phyloP scores from a whole-genome alignment of 2,888 invertebrate species.

The Stramonita haemastoma region DNA sequence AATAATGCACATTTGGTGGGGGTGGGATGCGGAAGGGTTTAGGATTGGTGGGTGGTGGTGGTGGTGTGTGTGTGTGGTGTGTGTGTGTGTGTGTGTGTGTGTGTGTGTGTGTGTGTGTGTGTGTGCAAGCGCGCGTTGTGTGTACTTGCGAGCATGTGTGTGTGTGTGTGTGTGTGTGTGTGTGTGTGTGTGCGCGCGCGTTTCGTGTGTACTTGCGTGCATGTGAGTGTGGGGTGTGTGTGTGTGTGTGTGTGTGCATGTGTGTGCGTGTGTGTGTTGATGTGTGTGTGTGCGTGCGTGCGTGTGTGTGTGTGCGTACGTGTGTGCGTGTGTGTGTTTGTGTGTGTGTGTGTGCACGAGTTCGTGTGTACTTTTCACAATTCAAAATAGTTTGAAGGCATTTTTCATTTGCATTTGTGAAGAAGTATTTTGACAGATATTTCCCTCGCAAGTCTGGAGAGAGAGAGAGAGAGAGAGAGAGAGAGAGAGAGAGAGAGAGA shows the following conservation, averaged over 20 bases:
- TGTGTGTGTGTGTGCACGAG: neutral
- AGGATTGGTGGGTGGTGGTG: neutral
- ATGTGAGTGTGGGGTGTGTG: no score
- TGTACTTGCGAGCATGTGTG: no score
- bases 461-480: neutral
- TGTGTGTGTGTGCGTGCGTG: neutral
- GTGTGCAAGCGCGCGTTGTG: no score
- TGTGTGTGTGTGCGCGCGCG: neutral
- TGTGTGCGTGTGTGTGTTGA: neutral
- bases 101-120: no score
- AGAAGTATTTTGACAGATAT: no score
- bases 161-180: conserved; percentile 23
- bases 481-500: neutral
- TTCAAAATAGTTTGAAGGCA: no score
- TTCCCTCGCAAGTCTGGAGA: no score
- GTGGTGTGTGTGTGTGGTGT: no score
- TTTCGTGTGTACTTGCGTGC: neutral
- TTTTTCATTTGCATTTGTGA: no score
- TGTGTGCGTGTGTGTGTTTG: neutral
- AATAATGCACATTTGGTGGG: no score
- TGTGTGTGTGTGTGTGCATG: neutral
- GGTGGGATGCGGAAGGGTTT: no score
- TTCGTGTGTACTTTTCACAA: neutral
- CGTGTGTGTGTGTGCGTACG: neutral
- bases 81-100: no score